Evolutionary conservation across 2,888 invertebrate species (phyloP).

Genomic region (Lydus trimaculatus): DNA sequence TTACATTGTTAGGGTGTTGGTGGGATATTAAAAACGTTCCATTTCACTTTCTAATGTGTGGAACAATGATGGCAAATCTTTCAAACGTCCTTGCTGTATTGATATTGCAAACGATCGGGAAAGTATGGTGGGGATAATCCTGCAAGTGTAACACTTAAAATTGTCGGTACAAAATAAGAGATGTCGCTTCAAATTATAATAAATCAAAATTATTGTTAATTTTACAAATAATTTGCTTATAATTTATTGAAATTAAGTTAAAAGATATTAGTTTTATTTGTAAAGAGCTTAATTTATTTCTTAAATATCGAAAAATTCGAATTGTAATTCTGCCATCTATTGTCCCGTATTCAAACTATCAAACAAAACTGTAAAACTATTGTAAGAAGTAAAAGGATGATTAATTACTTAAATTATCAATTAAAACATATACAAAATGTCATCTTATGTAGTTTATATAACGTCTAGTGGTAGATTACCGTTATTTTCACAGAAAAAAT

Average conservation of each 20-base stretch:
- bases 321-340: not conserved
- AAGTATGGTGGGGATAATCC: not conserved
- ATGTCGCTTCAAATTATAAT: too few species aligned
- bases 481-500: slow-evolving; percentile 84
- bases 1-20: slow-evolving; percentile 11
- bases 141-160: not conserved
- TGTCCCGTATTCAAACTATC: not conserved
- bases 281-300: too few species aligned
- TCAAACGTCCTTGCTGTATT: slow-evolving; percentile 21
- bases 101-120: slow-evolving; percentile 14
- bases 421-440: slow-evolving; percentile 64
- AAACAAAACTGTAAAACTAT: not conserved
- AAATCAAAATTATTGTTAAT: not conserved
- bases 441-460: slow-evolving; percentile 81
- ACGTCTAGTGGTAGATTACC: slow-evolving; percentile 89
- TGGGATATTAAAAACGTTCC: slow-evolving; percentile 20
- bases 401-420: not conserved
- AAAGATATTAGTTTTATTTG: too few species aligned
- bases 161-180: too few species aligned
- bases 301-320: not conserved
- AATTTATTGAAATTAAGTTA: too few species aligned
- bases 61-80: slow-evolving; percentile 21
- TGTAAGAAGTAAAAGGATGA: not conserved
- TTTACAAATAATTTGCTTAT: not conserved
- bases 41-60: slow-evolving; percentile 24